Evolutionary conservation across 37 sponge, comb jelly and placozoan genomes (phyloP).

Genomic region (Axinella damicornis): DNA sequence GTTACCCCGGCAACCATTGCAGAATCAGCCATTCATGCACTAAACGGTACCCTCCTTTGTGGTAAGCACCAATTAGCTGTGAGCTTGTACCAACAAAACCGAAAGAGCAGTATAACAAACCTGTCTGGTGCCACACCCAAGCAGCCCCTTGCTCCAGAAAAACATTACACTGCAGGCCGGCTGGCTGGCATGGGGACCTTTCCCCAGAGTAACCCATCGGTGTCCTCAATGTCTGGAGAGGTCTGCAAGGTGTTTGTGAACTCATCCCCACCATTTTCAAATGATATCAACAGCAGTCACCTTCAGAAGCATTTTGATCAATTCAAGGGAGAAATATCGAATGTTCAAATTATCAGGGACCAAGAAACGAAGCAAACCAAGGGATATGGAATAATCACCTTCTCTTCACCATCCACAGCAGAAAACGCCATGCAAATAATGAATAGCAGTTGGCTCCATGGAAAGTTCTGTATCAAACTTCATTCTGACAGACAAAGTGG

Average conservation of each 20-base stretch:
- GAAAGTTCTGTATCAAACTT: background rate
- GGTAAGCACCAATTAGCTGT: conserved; percentile 30
- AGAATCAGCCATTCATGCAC: background rate
- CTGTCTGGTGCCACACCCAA: background rate
- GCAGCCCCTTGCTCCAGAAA: background rate
- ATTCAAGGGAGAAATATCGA: conserved; percentile 7
- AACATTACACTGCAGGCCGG: background rate
- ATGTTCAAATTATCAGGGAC: conserved; percentile 17
- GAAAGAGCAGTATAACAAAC: background rate
- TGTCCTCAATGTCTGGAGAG: background rate
- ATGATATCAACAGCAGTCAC: background rate
- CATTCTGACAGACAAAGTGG: background rate
- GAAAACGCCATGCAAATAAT: conserved; percentile 24
- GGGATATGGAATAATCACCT: conserved; percentile 43
- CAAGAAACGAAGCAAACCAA: conserved; percentile 7
- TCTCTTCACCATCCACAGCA: conserved; percentile 22
- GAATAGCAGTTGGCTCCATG: background rate
- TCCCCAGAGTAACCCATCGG: background rate
- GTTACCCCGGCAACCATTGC: conserved; percentile 20
- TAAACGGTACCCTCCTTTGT: conserved; percentile 24
- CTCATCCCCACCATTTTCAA: conserved; percentile 16
- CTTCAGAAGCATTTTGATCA: conserved; percentile 15
- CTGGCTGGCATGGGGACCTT: background rate
- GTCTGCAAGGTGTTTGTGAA: conserved; percentile 1
- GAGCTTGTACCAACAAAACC: background rate